Percentiles rank a stretch among this genome's conserved stretches.
Evolutionary conservation across 2,113 vertebrate genomes (phyloP).

Genomic region (Actenoides hombroni): DNA sequence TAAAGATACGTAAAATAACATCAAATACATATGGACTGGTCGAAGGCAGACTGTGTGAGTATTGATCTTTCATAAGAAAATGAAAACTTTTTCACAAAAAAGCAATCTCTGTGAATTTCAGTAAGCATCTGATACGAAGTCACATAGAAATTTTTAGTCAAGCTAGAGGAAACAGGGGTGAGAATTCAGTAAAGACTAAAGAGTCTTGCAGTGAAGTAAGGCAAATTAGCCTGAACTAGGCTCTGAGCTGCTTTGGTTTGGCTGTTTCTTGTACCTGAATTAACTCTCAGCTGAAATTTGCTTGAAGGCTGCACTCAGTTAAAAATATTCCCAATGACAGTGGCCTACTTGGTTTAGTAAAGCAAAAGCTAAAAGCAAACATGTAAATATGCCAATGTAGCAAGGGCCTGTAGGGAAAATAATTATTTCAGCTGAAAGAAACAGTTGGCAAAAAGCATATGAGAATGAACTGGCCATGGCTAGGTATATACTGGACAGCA

Average conservation of each 20-base stretch:
- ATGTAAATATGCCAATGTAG: not conserved
- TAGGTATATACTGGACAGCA: not conserved
- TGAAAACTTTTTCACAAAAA: not conserved
- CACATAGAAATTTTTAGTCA: not conserved
- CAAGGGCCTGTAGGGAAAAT: not conserved
- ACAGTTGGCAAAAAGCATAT: fast-evolving
- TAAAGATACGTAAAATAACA: not conserved
- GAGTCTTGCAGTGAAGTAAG: not conserved
- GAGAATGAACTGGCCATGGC: not conserved
- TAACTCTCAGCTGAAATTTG: not conserved
- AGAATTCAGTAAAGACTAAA: not conserved
- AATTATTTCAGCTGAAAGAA: not conserved
- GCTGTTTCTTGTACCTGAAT: not conserved
- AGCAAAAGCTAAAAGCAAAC: not conserved
- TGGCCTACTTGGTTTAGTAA: not conserved
- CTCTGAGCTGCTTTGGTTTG: not conserved
- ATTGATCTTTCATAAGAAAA: not conserved
- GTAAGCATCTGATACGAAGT: not conserved
- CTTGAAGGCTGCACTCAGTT: not conserved
- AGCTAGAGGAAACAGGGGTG: not conserved
- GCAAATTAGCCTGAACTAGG: not conserved
- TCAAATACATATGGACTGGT: not conserved
- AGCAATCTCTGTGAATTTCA: not conserved
- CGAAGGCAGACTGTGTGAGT: not conserved
- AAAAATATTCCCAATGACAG: not conserved